Conservation (phyloP, 2,113 vertebrate genomes). For the Philantomba maxwellii region DNA sequence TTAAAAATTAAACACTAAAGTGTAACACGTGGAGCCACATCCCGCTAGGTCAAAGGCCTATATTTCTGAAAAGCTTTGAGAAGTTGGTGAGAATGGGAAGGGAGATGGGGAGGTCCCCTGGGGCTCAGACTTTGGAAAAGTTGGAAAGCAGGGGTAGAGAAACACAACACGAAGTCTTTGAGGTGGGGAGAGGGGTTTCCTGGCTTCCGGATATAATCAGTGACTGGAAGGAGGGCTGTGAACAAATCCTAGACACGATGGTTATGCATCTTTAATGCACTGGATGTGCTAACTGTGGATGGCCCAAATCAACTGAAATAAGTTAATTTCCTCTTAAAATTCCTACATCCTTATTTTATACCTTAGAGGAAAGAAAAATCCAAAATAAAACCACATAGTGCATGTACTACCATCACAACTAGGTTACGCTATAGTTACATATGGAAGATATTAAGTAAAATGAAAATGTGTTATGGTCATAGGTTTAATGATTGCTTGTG, state of each 20-base stretch:
- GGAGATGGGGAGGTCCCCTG: background rate
- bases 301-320: background rate
- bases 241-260: background rate
- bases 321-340: background rate
- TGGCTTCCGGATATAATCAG: background rate
- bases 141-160: background rate
- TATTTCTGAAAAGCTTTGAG: constrained; percentile 34
- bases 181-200: background rate
- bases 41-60: background rate
- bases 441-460: constrained; percentile 1
- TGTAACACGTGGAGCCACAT: background rate
- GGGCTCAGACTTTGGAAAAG: background rate
- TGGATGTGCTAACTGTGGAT: background rate
- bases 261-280: background rate
- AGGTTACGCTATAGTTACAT: background rate
- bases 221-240: background rate
- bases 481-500: background rate
- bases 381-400: background rate
- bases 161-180: background rate
- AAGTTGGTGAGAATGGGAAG: background rate
- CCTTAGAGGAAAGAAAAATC: background rate
- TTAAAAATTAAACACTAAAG: constrained; percentile 39
- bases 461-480: constrained; percentile 8
- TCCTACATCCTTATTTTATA: background rate
- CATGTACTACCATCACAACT: background rate